Conservation (phyloP, 2,113 vertebrate genomes). For the Rhegmatorhina hoffmannsi region DNA sequence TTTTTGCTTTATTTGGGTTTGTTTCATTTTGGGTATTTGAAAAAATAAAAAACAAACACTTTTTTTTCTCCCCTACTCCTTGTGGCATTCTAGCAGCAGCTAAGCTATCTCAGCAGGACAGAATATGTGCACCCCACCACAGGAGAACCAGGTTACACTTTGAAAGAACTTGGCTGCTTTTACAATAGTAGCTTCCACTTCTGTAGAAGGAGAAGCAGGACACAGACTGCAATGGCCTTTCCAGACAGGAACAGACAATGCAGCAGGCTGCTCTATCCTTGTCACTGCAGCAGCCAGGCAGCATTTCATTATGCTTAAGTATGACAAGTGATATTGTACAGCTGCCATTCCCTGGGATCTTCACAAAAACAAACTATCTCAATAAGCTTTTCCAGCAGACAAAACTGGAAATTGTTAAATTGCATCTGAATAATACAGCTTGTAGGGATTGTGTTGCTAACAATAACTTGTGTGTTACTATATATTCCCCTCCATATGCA, state of each 20-base stretch:
- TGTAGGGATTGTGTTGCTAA: background rate
- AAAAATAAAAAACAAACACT: background rate
- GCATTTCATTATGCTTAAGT: background rate
- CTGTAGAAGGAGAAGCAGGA: background rate
- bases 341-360: background rate
- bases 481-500: accelerated
- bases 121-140: background rate
- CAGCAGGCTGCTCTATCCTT: background rate
- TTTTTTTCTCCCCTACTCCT: accelerated
- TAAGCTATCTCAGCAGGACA: background rate
- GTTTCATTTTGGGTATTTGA: background rate
- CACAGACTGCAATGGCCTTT: background rate
- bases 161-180: background rate
- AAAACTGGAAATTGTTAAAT: background rate
- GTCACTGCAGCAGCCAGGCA: background rate
- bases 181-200: background rate
- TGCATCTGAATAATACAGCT: background rate
- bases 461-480: background rate
- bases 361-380: background rate
- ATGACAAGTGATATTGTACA: background rate
- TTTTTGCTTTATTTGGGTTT: background rate
- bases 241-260: background rate
- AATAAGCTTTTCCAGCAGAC: background rate
- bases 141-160: background rate
- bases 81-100: background rate